Conservation (phyloP, 2,113 vertebrate species). For the Hippopotamus amphibius region DNA sequence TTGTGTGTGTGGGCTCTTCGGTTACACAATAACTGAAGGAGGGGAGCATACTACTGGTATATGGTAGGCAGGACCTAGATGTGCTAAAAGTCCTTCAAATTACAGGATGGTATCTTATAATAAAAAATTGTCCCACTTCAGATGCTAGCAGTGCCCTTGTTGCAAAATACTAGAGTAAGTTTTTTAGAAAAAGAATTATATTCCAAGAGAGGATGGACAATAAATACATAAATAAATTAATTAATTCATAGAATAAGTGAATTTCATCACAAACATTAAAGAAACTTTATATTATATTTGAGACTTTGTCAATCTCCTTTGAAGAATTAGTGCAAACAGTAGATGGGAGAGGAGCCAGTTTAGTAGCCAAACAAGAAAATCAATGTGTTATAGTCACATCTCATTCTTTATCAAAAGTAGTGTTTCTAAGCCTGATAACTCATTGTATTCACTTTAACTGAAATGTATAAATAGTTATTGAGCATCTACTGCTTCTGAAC, state of each 20-base stretch:
- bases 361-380: slow-evolving; percentile 42
- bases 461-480: slow-evolving; percentile 37
- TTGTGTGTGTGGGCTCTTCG: neutral
- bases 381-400: neutral
- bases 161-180: neutral
- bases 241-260: neutral
- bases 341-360: neutral
- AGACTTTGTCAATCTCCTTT: neutral
- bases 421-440: neutral
- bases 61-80: neutral
- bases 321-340: slow-evolving; percentile 9
- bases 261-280: neutral
- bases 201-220: neutral
- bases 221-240: neutral
- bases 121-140: neutral
- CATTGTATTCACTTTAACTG: neutral
- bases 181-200: neutral
- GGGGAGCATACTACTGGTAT: neutral
- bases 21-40: neutral
- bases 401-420: slow-evolving; percentile 7
- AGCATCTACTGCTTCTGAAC: neutral
- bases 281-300: neutral
- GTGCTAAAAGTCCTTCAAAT: neutral
- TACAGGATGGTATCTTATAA: neutral
- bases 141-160: neutral